These are phyloP conservation scores for Sarcophaga subvicina DNA, from an alignment of 2,888 invertebrate genomes.

Conservation along the genomic window DNA sequence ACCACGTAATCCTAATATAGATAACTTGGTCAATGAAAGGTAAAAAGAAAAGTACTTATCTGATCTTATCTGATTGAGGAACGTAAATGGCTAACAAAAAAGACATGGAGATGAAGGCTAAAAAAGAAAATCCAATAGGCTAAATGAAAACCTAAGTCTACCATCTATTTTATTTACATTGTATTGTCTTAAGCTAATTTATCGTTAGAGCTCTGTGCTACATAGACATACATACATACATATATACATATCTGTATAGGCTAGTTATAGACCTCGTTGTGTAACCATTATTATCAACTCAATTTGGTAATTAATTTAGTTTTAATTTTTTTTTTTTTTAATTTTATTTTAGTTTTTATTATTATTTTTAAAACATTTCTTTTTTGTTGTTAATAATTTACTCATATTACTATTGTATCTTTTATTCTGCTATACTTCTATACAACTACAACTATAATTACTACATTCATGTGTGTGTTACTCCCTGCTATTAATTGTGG, in stretches of 20 bases:
- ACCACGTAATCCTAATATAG: slow-evolving; percentile 97
- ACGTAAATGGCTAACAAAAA: neutral
- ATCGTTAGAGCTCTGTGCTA: neutral
- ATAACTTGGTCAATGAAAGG: slow-evolving; percentile 99
- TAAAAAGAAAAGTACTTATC: slow-evolving; percentile 80
- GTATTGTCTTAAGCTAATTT: slow-evolving; percentile 25
- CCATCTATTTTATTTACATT: neutral
- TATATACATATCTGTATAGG: slow-evolving; percentile 8
- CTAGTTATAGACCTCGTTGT: slow-evolving; percentile 37
- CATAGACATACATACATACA: too few species aligned
- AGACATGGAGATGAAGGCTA: slow-evolving; percentile 16
- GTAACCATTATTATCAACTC: slow-evolving; percentile 17
- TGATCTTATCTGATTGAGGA: neutral
- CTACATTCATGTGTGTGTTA: slow-evolving; percentile 42
- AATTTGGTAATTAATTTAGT: slow-evolving; percentile 8
- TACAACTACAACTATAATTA: slow-evolving; percentile 42
- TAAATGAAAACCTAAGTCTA: neutral
- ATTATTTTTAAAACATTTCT: slow-evolving; percentile 31
- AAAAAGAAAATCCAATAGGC: neutral
- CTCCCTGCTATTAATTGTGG: slow-evolving; percentile 42
- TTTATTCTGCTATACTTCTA: slow-evolving; percentile 62
- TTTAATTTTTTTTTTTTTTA: slow-evolving; percentile 5
- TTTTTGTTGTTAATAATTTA: slow-evolving; percentile 47
- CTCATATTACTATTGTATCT: slow-evolving; percentile 55
- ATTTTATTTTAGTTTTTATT: slow-evolving; percentile 18